Evolutionary conservation across 2,888 invertebrate genomes (phyloP).

Genomic region (Epicampocera succincta): DNA sequence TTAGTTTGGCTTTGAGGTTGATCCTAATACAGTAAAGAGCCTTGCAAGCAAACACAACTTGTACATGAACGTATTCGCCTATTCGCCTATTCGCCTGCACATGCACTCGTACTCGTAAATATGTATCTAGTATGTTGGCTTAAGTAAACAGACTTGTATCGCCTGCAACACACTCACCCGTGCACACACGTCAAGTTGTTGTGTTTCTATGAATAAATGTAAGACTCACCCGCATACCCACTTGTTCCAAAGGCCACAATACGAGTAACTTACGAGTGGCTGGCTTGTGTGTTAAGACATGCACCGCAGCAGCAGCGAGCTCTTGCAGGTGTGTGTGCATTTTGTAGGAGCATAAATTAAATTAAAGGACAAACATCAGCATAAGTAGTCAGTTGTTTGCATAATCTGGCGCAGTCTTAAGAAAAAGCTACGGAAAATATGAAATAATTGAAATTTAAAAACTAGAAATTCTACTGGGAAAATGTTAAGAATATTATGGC

Average conservation of each 20-base stretch:
- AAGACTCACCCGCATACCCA: slow-evolving; percentile 1
- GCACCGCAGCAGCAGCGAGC: neutral
- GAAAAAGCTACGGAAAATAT: neutral
- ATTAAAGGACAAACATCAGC: slow-evolving; percentile 23
- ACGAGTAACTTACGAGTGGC: slow-evolving; percentile 1
- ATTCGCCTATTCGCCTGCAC: too few species aligned
- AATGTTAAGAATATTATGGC: neutral
- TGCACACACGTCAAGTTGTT: neutral
- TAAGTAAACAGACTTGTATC: neutral
- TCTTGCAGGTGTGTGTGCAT: slow-evolving; percentile 12
- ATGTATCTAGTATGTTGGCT: neutral
- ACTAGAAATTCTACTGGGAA: neutral
- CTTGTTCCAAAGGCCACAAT: slow-evolving; percentile 4
- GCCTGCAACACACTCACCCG: neutral
- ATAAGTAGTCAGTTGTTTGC: neutral
- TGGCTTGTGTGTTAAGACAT: slow-evolving; percentile 16
- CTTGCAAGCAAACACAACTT: neutral
- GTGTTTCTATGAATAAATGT: slow-evolving; percentile 11
- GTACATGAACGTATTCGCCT: neutral
- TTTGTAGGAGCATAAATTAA: neutral
- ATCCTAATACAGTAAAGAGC: slow-evolving; percentile 1
- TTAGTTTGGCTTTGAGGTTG: slow-evolving; percentile 28
- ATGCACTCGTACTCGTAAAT: neutral
- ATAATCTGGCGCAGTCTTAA: neutral
- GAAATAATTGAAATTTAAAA: slow-evolving; percentile 10